These are phyloP conservation scores for Hippocampus mohnikei DNA, from an alignment of 2,113 vertebrate genomes.

Conservation along the genomic window DNA sequence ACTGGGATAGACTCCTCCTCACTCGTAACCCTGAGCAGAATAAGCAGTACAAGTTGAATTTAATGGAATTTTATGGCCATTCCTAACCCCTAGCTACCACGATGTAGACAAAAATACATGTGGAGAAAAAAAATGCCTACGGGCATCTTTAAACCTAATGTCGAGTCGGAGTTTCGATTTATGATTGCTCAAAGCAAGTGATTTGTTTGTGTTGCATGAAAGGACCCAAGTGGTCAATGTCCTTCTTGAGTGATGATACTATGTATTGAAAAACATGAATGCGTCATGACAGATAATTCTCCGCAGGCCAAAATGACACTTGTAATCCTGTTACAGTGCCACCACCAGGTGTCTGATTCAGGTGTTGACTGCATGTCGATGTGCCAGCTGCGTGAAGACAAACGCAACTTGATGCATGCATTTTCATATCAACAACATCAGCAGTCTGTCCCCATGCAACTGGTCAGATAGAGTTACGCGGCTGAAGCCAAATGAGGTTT, in stretches of 20 bases:
- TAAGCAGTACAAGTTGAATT: too few species aligned
- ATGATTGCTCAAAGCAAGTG: not conserved
- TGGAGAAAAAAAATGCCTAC: too few species aligned
- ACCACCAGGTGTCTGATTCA: conserved; percentile 1
- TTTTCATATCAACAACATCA: conserved; percentile 3
- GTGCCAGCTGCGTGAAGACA: conserved; percentile 6
- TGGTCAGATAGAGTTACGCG: conserved; percentile 1
- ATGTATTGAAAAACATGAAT: not conserved
- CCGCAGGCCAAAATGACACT: conserved; percentile 7
- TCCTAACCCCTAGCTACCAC: too few species aligned
- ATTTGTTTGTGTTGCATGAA: not conserved
- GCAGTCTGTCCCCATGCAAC: conserved; percentile 14
- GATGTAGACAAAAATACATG: too few species aligned
- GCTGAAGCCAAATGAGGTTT: conserved; percentile 4
- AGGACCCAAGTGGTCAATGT: conserved; percentile 10
- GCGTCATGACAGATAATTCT: conserved; percentile 17
- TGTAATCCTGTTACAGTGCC: conserved; percentile 12
- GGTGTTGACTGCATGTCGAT: conserved; percentile 1
- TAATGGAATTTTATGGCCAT: too few species aligned
- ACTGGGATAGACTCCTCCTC: too few species aligned
- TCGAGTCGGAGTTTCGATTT: too few species aligned
- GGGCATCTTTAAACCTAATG: too few species aligned
- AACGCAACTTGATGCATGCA: not conserved
- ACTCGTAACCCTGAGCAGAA: too few species aligned
- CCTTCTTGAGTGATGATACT: conserved; percentile 9